Conservation (phyloP, 2,797 vertebrate species). For the Syngnathus acus region DNA sequence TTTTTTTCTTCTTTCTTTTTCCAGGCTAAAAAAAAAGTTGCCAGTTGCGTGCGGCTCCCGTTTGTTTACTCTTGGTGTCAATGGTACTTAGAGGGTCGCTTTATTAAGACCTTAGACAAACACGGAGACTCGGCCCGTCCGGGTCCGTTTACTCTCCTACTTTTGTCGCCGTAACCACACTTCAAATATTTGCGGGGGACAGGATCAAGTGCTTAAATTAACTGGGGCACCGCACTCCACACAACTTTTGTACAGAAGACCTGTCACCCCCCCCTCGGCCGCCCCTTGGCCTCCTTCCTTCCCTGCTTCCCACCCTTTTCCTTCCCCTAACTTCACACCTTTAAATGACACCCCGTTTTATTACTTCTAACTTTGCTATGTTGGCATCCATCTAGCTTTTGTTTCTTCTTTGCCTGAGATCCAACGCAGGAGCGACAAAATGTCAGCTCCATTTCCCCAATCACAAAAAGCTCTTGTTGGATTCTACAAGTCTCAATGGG, state of each 20-base stretch:
- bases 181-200: constrained; percentile 71
- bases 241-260: constrained; percentile 14
- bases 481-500: background rate
- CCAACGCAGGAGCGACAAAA: background rate
- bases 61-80: constrained; percentile 55
- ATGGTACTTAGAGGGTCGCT: constrained; percentile 55
- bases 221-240: constrained; percentile 58
- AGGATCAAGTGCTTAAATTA: constrained; percentile 69
- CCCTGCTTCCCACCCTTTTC: constrained; percentile 29
- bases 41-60: constrained; percentile 10
- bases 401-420: too few relatives aligned
- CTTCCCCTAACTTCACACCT: constrained; percentile 32
- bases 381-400: constrained; percentile 21
- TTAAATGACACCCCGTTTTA: constrained; percentile 37
- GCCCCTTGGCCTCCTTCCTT: constrained; percentile 1
- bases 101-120: constrained; percentile 70
- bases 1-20: too few relatives aligned
- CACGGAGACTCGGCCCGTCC: constrained; percentile 43
- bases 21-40: background rate
- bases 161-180: constrained; percentile 67
- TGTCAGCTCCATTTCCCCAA: background rate
- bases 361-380: constrained; percentile 16
- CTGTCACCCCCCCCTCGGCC: constrained; percentile 22
- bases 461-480: background rate
- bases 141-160: constrained; percentile 60